Percentiles rank a stretch among this genome's conserved stretches.
These are phyloP conservation scores for Drosophila phalerata DNA, from an alignment of 2,888 invertebrate genomes.

Conservation along the genomic window DNA sequence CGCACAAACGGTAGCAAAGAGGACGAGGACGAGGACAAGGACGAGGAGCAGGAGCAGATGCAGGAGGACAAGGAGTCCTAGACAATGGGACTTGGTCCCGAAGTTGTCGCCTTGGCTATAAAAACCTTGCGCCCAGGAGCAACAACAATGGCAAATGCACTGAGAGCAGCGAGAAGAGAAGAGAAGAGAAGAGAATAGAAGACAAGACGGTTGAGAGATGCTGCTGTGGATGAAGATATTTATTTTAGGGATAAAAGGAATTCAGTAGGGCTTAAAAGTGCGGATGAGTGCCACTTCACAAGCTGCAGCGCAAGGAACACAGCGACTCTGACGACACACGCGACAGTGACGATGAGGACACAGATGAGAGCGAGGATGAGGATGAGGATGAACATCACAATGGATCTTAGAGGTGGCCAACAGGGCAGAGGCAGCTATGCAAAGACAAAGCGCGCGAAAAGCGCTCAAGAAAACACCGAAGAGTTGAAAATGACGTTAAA, in stretches of 20 bases:
- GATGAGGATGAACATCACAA: slow-evolving; percentile 48
- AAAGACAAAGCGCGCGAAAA: slow-evolving; percentile 63
- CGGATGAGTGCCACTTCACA: slow-evolving; percentile 82
- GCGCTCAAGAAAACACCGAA: slow-evolving; percentile 78
- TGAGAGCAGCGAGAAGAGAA: slow-evolving; percentile 11
- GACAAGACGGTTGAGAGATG: slow-evolving; percentile 17
- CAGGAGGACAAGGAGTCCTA: slow-evolving; percentile 14
- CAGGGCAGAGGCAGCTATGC: slow-evolving; percentile 17
- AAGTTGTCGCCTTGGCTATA: slow-evolving; percentile 64
- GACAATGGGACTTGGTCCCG: slow-evolving; percentile 53
- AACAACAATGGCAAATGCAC: slow-evolving; percentile 42
- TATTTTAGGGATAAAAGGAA: slow-evolving; percentile 84
- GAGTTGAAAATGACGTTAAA: slow-evolving; percentile 82
- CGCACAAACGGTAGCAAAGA: slow-evolving; percentile 17
- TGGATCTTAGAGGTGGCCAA: slow-evolving; percentile 53
- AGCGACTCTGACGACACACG: slow-evolving; percentile 52
- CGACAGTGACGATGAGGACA: slow-evolving; percentile 35
- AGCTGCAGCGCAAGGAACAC: slow-evolving; percentile 66
- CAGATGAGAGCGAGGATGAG: slow-evolving; percentile 11
- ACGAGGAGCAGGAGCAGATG: slow-evolving; percentile 1
- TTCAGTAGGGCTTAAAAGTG: slow-evolving; percentile 83
- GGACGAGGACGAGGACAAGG: neutral
- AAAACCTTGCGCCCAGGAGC: slow-evolving; percentile 58
- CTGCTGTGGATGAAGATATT: slow-evolving; percentile 82
- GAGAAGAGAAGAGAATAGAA: neutral